Base-by-base conservation (phyloP, 2,113 vertebrate genomes). In the Proterorhinus semilunaris region DNA sequence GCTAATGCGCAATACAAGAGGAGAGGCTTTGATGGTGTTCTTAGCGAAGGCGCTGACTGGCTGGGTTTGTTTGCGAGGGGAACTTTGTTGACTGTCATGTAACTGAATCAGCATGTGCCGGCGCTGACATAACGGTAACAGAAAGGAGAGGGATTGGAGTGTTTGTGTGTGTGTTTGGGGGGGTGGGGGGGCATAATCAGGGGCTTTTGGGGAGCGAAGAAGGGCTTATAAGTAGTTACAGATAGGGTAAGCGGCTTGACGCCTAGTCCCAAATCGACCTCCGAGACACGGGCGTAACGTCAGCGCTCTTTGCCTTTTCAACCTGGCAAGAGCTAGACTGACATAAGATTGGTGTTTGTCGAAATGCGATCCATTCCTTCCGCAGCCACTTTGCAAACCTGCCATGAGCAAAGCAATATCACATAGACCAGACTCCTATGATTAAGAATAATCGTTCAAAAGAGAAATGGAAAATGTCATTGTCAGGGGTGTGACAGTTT, bases 21-120 rank as follows among this genome's bases (percentile, higher is more conserved):
- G 13, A 36, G 13, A 11, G 65, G 59, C 61, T 73, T 72, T 75
- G 77, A 79, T 76, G 27, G 27, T 36, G 70, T 69, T 71, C 73
- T 73, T 46, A 15, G 72, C 43, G 72, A 55, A 87, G 75, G 62
- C 63, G 87, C 86, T 89, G 83, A 88, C 72, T 75, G 67, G 71
- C 78, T 82, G 53, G 52, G 55, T 85, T 87, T 83, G 68, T 81
- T 75, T 46, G 53, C 17, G 53, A 42, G 11, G 47, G 15, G 76
- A 83, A 81, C 64, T 78, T 69, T 43, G 16, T 57, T 50, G 55
- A 72, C 65, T 75, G 64, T 72, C 67, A 58, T 66, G 80, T 69
- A 65, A 69, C 63, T 59, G 59, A 79, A 76, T 81, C 68, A 72
- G 43, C n/a, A 21, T 11, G 66, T 62, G 66, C 72, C 52, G 78